Percentiles rank a stretch among this genome's conserved stretches.
Conservation (phyloP, 1,140 invertebrate genomes). For the Cydia amplana region DNA sequence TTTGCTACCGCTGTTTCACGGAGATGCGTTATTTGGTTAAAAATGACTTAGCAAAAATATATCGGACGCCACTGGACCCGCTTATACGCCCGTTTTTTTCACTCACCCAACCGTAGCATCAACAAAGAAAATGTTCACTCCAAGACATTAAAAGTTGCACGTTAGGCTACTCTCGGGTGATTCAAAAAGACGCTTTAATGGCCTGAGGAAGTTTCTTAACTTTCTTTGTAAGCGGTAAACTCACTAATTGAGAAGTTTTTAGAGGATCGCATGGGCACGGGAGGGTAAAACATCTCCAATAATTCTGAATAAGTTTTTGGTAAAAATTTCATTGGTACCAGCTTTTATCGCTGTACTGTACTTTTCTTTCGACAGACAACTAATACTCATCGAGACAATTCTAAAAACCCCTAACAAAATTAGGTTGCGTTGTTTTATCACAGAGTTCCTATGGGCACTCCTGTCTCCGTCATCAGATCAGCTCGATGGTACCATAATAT, state of each 20-base stretch:
- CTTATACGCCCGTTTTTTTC: conserved; percentile 40
- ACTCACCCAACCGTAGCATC: conserved; percentile 40
- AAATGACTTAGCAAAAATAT: too few species aligned
- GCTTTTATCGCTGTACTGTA: too few species aligned
- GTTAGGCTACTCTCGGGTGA: conserved; percentile 46
- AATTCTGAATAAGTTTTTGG: too few species aligned
- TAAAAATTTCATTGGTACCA: too few species aligned
- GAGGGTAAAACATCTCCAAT: conserved; percentile 13
- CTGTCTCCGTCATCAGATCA: too few species aligned
- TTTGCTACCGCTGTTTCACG: too few species aligned
- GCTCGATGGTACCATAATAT: too few species aligned
- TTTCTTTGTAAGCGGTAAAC: conserved; percentile 57
- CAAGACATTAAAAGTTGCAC: conserved; percentile 65
- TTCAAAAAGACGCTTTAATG: conserved; percentile 61
- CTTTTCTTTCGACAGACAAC: too few species aligned
- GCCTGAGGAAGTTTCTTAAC: conserved; percentile 50
- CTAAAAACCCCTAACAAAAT: too few species aligned
- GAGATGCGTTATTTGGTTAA: neutral
- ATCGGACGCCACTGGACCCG: neutral
- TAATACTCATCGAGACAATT: too few species aligned
- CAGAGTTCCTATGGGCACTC: too few species aligned
- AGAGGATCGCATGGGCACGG: conserved; percentile 35
- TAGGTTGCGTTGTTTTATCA: too few species aligned
- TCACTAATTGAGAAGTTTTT: conserved; percentile 63
- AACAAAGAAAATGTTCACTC: conserved; percentile 44